A percentile compares a stretch with the other conserved stretches of the same genome.
Conservation (phyloP, 2,797 vertebrate species). For the Benthosema pterotum region DNA sequence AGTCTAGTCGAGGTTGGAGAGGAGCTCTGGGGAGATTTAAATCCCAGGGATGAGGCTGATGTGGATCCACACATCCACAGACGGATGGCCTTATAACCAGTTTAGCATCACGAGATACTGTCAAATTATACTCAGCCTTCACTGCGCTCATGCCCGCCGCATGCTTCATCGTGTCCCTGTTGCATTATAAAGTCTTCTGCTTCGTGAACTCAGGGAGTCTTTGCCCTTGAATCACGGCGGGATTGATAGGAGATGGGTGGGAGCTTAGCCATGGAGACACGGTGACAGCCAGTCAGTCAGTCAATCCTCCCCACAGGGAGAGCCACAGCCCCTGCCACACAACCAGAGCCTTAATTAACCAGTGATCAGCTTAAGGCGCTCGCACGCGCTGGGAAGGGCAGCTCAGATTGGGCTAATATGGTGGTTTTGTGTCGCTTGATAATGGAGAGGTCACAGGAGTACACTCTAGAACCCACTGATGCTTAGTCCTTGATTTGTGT, state of each 20-base stretch:
- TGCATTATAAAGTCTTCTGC: no score
- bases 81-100: no score
- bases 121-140: no score
- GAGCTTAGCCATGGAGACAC: conserved; percentile 82
- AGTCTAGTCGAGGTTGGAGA: conserved; percentile 68
- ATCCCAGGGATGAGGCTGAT: no score
- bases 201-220: no score
- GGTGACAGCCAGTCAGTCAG: conserved; percentile 81
- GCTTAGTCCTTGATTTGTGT: conserved; percentile 6
- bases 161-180: no score
- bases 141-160: no score
- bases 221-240: conserved; percentile 79
- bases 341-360: conserved; percentile 83
- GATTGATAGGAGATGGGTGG: conserved; percentile 72
- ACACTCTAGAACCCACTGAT: conserved; percentile 1
- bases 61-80: no score
- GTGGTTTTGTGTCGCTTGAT: conserved; percentile 44
- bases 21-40: conserved; percentile 64
- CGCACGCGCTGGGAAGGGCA: conserved; percentile 55
- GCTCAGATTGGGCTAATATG: conserved; percentile 48
- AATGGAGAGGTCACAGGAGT: conserved; percentile 44
- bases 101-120: no score
- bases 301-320: conserved; percentile 89
- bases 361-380: conserved; percentile 76
- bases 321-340: conserved; percentile 77